A percentile compares a stretch with the other conserved stretches of the same genome.
Evolutionary conservation across 1,140 invertebrate species (phyloP).

Genomic region (Pseudoatta argentina): DNA sequence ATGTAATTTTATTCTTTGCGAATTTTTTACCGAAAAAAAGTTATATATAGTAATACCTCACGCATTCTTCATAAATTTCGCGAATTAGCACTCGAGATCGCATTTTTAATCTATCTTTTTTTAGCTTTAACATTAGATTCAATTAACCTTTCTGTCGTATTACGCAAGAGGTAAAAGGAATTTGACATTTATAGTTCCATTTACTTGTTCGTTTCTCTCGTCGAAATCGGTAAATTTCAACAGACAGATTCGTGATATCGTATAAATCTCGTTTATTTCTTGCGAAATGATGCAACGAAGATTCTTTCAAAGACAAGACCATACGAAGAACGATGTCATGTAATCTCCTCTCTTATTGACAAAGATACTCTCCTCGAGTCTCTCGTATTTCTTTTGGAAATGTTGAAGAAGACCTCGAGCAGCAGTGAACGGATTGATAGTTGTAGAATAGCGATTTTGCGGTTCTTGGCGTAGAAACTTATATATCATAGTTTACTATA

Average conservation of each 20-base stretch:
- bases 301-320: constrained; percentile 2
- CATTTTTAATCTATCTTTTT: neutral
- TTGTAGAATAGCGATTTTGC: constrained; percentile 1
- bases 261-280: constrained; percentile 26
- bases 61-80: neutral
- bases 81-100: constrained; percentile 8
- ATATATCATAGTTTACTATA: neutral
- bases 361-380: constrained; percentile 51
- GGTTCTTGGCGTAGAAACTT: neutral
- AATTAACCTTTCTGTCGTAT: neutral
- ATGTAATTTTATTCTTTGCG: constrained; percentile 10
- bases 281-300: constrained; percentile 31
- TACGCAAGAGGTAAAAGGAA: neutral
- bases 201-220: constrained; percentile 8
- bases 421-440: neutral
- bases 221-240: constrained; percentile 11
- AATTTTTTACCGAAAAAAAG: constrained; percentile 7
- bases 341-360: constrained; percentile 12
- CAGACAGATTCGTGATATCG: constrained; percentile 12
- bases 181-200: constrained; percentile 7
- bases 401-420: constrained; percentile 52
- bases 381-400: constrained; percentile 54
- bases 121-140: neutral
- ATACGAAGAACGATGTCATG: constrained; percentile 22
- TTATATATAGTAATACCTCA: neutral